Evolutionary conservation across 2,113 vertebrate genomes (phyloP).

Genomic region (Danio rerio): DNA sequence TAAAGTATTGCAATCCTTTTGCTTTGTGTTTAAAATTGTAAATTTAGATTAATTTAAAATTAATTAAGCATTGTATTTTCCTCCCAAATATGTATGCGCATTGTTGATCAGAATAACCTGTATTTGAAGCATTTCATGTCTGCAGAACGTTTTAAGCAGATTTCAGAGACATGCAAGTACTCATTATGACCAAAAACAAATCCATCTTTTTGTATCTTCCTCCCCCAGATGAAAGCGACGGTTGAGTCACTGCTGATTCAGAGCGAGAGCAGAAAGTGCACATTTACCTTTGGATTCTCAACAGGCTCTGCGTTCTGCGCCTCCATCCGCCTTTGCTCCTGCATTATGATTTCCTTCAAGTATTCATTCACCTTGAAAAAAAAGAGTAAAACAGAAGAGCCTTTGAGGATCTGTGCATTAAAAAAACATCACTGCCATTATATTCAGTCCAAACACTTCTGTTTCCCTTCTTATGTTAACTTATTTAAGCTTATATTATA

Average conservation of each 20-base stretch:
- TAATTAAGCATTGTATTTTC: neutral
- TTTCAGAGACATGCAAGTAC: neutral
- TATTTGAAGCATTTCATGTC: neutral
- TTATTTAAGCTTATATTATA: too few relatives aligned
- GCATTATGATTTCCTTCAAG: conserved; percentile 89
- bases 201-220: neutral
- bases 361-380: conserved; percentile 88
- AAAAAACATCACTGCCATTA: neutral
- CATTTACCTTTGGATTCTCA: conserved; percentile 88
- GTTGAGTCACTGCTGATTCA: conserved; percentile 12
- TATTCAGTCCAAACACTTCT: neutral
- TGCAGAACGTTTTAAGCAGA: neutral
- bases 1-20: neutral
- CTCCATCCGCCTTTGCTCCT: conserved; percentile 89
- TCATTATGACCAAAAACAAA: neutral
- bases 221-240: neutral
- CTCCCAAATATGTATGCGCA: neutral
- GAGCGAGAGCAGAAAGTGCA: neutral
- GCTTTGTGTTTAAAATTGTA: neutral
- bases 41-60: neutral
- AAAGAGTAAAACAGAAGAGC: neutral
- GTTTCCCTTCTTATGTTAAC: neutral
- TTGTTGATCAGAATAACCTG: neutral
- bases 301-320: conserved; percentile 80
- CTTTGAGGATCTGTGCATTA: neutral